phyloP scores from a whole-genome alignment of 2,888 invertebrate species.

The Lasiommata megera region DNA sequence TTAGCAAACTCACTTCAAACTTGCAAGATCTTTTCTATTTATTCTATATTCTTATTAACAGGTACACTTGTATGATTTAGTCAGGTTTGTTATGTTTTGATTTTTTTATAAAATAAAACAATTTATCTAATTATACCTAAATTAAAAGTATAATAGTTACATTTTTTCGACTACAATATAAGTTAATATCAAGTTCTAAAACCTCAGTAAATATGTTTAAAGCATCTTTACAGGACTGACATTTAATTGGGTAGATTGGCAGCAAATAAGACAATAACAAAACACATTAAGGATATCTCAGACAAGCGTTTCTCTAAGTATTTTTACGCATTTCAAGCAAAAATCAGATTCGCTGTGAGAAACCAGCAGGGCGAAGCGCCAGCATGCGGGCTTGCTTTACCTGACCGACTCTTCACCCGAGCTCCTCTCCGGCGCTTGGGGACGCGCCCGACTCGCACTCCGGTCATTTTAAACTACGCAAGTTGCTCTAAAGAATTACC shows the following conservation, averaged over 20 bases:
- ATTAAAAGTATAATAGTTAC: too few relatives aligned
- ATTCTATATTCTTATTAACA: too few relatives aligned
- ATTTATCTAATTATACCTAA: too few relatives aligned
- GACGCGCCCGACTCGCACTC: conserved; percentile 66
- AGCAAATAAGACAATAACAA: conserved; percentile 25
- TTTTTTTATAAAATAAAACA: too few relatives aligned
- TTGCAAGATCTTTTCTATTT: too few relatives aligned
- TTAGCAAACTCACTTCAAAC: too few relatives aligned
- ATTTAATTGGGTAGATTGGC: conserved; percentile 18
- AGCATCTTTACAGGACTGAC: too few relatives aligned
- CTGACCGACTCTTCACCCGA: conserved; percentile 65
- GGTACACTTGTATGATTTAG: too few relatives aligned
- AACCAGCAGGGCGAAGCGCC: conserved; percentile 47
- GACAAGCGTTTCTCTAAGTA: conserved; percentile 46
- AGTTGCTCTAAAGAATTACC: conserved; percentile 30
- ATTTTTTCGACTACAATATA: too few relatives aligned
- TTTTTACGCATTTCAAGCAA: conserved; percentile 49
- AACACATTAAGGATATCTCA: conserved; percentile 31
- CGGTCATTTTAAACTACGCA: conserved; percentile 60
- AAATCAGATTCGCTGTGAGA: conserved; percentile 49
- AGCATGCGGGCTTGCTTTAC: conserved; percentile 61
- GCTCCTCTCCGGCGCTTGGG: conserved; percentile 63
- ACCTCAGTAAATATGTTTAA: too few relatives aligned
- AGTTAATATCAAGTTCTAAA: too few relatives aligned
- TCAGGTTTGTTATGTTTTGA: too few relatives aligned